Evolutionary conservation across 2,888 invertebrate species (phyloP).

Genomic region (Brachynemurus nebulosus): DNA sequence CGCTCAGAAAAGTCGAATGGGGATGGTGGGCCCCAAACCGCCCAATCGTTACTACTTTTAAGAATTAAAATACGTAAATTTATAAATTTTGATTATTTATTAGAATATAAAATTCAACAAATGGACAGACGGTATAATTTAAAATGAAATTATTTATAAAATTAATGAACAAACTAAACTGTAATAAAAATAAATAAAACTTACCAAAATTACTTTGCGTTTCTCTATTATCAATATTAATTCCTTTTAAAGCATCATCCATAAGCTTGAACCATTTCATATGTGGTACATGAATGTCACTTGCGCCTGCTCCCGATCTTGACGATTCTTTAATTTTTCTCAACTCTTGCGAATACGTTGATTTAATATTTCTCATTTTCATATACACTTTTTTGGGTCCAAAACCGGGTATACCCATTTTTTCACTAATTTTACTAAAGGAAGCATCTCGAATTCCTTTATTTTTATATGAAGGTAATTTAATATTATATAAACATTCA

Average conservation of each 20-base stretch:
- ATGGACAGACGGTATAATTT: too few relatives aligned
- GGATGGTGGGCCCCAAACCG: too few relatives aligned
- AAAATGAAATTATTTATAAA: too few relatives aligned
- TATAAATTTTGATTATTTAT: too few relatives aligned
- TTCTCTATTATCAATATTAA: background rate
- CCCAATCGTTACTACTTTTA: too few relatives aligned
- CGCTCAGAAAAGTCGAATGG: too few relatives aligned
- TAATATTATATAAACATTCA: constrained; percentile 1
- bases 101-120: too few relatives aligned
- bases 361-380: constrained; percentile 1
- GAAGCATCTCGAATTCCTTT: constrained; percentile 2
- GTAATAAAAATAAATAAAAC: too few relatives aligned
- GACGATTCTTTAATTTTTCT: background rate
- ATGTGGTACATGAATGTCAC: constrained; percentile 1
- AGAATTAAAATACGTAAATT: too few relatives aligned
- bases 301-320: constrained; percentile 2
- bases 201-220: constrained; percentile 2
- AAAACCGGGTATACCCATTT: constrained; percentile 1
- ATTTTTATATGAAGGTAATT: background rate
- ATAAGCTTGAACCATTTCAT: constrained; percentile 2
- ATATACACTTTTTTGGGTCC: background rate
- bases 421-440: background rate
- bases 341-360: constrained; percentile 3
- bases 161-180: too few relatives aligned
- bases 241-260: background rate